Conservation (phyloP, 2,113 vertebrate species). For the Todiramphus saurophagus region DNA sequence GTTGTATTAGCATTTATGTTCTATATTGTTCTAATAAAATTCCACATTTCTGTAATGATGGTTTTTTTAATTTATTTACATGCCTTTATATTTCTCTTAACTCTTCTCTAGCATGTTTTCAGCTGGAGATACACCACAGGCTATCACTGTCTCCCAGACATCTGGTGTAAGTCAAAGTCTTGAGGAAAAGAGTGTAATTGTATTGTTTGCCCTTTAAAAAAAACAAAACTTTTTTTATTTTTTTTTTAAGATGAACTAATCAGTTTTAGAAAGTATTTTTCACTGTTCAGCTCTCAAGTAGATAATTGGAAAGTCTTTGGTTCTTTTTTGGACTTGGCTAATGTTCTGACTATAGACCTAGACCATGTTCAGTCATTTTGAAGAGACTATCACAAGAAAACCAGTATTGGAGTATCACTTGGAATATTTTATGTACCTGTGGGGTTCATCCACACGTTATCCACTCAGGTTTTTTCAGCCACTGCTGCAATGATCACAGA, state of each 20-base stretch:
- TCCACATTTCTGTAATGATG: neutral
- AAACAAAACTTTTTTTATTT: neutral
- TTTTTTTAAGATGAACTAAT: neutral
- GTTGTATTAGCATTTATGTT: neutral
- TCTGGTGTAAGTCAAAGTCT: neutral
- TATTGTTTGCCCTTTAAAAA: neutral
- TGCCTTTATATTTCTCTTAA: neutral
- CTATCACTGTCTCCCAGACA: fast-evolving
- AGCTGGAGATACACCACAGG: neutral
- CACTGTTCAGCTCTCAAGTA: neutral
- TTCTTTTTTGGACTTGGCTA: neutral
- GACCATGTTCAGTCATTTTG: neutral
- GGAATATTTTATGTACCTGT: neutral
- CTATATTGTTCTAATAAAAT: neutral
- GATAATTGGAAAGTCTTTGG: neutral
- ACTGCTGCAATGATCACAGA: neutral
- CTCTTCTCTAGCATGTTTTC: neutral
- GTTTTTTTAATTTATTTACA: neutral
- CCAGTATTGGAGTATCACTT: neutral
- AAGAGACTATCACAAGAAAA: neutral
- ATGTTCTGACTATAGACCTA: neutral
- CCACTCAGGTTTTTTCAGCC: neutral
- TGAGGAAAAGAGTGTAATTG: neutral
- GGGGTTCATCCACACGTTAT: neutral
- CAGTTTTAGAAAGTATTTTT: neutral